Conservation (phyloP, 2,113 vertebrate genomes). For the Leptocoma aspasia region DNA sequence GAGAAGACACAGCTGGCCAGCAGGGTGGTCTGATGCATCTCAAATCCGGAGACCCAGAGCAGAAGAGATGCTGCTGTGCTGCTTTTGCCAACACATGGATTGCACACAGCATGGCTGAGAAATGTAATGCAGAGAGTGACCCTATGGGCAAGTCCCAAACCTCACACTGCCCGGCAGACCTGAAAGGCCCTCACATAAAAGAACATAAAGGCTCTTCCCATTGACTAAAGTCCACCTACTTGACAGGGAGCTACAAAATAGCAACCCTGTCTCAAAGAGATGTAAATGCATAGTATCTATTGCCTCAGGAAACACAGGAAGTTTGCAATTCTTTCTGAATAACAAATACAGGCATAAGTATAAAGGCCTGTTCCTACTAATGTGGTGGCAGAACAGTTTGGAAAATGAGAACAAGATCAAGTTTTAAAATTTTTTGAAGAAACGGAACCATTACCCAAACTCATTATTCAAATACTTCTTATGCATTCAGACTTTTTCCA, state of each 20-base stretch:
- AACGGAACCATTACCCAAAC: background rate
- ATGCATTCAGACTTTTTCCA: background rate
- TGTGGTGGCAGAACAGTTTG: background rate
- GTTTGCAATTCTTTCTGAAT: background rate
- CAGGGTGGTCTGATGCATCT: background rate
- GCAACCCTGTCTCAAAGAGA: background rate
- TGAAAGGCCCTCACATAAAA: background rate
- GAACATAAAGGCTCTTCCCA: background rate
- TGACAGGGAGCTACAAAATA: background rate
- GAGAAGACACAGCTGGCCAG: background rate
- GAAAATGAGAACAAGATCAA: background rate
- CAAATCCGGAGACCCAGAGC: background rate
- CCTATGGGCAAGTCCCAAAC: fast-evolving
- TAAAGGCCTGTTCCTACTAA: background rate
- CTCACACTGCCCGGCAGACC: background rate
- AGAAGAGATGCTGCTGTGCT: background rate
- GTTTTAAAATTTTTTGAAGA: background rate
- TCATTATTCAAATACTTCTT: background rate
- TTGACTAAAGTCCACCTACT: background rate
- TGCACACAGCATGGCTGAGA: background rate
- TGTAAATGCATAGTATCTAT: background rate
- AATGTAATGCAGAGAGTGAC: fast-evolving
- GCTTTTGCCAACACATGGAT: background rate
- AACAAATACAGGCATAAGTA: background rate
- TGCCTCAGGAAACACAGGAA: background rate